phyloP scores from a whole-genome alignment of 2,113 vertebrate genomes.

The Calyptommatus sinebrachiatus region DNA sequence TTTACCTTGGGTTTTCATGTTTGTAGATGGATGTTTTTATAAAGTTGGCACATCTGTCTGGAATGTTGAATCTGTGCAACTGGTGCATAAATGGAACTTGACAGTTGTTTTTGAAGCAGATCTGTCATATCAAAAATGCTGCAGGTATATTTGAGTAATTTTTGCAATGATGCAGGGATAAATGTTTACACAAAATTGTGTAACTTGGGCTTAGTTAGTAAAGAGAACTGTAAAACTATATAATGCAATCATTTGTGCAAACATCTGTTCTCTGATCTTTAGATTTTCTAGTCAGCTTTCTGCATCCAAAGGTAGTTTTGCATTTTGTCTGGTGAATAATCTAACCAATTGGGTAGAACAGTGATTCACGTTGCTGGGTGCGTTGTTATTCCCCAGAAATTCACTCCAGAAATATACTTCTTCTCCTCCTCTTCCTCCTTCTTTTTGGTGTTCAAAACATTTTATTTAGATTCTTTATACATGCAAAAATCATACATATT shows the following conservation, averaged over 20 bases:
- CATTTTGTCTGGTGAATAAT: too few relatives aligned
- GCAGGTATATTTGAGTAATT: not conserved
- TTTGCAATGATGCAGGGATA: not conserved
- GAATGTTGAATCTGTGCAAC: not conserved
- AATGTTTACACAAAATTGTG: not conserved
- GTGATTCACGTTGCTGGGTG: too few relatives aligned
- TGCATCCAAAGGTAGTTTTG: not conserved
- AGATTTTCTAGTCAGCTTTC: not conserved
- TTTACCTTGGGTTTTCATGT: not conserved
- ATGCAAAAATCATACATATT: too few relatives aligned
- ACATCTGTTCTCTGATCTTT: not conserved
- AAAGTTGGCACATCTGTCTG: not conserved
- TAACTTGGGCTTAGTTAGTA: not conserved
- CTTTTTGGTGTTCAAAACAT: too few relatives aligned
- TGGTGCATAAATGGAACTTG: not conserved
- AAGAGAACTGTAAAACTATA: not conserved
- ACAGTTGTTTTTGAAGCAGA: constrained; percentile 5
- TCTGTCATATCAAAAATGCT: not conserved
- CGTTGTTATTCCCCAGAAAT: too few relatives aligned
- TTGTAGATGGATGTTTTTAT: not conserved
- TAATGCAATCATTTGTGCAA: not conserved
- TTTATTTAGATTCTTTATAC: too few relatives aligned
- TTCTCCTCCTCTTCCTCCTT: too few relatives aligned
- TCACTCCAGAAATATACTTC: too few relatives aligned
- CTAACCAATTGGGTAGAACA: too few relatives aligned